These are phyloP conservation scores for Triplophysa siluroides DNA, from an alignment of 2,113 vertebrate genomes.

Conservation along the genomic window DNA sequence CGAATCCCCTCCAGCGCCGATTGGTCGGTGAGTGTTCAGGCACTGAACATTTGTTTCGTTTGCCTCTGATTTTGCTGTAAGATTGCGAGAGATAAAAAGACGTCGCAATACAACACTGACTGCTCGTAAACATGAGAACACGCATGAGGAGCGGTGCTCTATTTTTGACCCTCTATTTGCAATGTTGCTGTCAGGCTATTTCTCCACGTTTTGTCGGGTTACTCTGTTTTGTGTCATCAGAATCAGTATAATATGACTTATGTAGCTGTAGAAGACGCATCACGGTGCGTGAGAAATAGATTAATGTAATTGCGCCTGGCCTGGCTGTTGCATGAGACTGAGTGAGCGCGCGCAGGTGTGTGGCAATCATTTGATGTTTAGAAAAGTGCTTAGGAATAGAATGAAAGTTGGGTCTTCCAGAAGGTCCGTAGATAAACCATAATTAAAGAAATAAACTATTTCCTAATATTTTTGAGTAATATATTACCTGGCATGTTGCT, in stretches of 20 bases:
- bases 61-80: neutral
- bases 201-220: neutral
- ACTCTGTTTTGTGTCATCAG: neutral
- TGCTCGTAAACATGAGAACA: constrained; percentile 33
- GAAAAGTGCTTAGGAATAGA: neutral
- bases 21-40: constrained; percentile 41
- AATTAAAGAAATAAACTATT: neutral
- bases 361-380: constrained; percentile 19
- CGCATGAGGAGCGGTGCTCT: constrained; percentile 28
- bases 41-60: neutral
- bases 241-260: neutral
- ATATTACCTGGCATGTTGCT: neutral
- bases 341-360: constrained; percentile 10
- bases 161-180: constrained; percentile 43
- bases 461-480: neutral
- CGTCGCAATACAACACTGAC: constrained; percentile 32
- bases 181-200: neutral
- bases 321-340: neutral
- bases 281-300: neutral
- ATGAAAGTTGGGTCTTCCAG: neutral
- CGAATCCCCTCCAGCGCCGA: constrained; percentile 1
- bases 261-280: neutral
- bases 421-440: neutral
- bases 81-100: constrained; percentile 14
- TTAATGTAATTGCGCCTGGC: constrained; percentile 14